Conservation (phyloP, 2,113 vertebrate species). For the Atrichornis clamosus region DNA sequence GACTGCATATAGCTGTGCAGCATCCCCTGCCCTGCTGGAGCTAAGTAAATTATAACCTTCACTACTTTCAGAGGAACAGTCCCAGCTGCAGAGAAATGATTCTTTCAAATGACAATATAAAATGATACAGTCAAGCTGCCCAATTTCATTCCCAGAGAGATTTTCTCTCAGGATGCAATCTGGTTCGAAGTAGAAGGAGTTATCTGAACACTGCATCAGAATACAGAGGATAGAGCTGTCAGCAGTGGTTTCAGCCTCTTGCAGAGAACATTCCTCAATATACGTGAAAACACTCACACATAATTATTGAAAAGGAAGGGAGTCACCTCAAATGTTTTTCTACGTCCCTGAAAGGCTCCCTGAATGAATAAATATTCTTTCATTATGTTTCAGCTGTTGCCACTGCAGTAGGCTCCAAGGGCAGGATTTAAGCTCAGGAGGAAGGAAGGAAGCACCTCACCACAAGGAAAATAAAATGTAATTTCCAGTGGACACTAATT, state of each 20-base stretch:
- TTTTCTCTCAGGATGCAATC: conserved; percentile 32
- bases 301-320: background rate
- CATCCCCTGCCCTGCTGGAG: conserved; percentile 40
- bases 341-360: background rate
- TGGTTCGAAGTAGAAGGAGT: conserved; percentile 6
- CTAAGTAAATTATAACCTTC: conserved; percentile 60
- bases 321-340: background rate
- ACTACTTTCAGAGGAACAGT: conserved; percentile 33
- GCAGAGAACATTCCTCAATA: background rate
- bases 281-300: background rate
- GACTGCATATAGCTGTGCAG: background rate
- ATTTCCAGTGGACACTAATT: background rate
- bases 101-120: conserved; percentile 52
- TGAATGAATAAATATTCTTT: background rate
- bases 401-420: background rate
- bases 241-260: background rate
- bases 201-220: conserved; percentile 39
- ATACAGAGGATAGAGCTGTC: conserved; percentile 14
- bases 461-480: background rate
- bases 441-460: background rate
- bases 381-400: background rate
- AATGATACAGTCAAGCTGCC: conserved; percentile 48
- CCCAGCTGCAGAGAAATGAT: conserved; percentile 58
- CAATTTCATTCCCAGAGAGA: conserved; percentile 37
- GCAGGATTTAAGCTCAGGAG: background rate